Evolutionary conservation across 2,797 vertebrate genomes (phyloP).

Genomic region (Lycodopsis pacificus): DNA sequence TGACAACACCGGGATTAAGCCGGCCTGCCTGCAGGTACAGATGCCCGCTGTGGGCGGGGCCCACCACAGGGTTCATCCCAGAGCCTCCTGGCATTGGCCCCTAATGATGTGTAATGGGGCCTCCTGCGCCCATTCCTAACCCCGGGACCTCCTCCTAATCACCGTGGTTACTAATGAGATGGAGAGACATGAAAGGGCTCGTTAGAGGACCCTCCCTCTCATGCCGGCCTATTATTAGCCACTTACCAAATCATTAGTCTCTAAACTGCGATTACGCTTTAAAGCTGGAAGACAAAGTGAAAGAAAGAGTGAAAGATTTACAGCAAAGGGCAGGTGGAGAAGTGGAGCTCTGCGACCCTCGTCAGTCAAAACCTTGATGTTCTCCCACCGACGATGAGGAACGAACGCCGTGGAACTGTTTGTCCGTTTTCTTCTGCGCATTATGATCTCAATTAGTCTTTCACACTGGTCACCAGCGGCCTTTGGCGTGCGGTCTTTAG

Average conservation of each 20-base stretch:
- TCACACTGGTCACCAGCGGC: neutral
- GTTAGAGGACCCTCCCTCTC: conserved; percentile 68
- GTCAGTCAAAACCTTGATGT: no score
- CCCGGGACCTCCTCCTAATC: conserved; percentile 77
- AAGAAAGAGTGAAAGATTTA: conserved; percentile 6
- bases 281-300: conserved; percentile 39
- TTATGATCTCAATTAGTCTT: neutral
- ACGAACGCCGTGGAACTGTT: neutral
- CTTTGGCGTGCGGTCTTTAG: neutral
- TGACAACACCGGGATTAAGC: conserved; percentile 41
- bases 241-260: conserved; percentile 75
- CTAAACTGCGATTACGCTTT: conserved; percentile 71
- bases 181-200: conserved; percentile 76
- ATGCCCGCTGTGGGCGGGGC: conserved; percentile 33
- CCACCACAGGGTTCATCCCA: conserved; percentile 60
- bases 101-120: conserved; percentile 79
- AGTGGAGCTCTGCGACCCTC: neutral
- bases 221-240: conserved; percentile 73
- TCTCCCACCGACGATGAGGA: neutral
- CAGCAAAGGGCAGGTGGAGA: neutral
- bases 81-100: conserved; percentile 63
- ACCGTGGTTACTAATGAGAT: conserved; percentile 77
- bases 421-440: neutral
- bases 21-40: conserved; percentile 58
- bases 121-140: conserved; percentile 70